A percentile compares a stretch with the other conserved stretches of the same genome.
phyloP scores from a whole-genome alignment of 2,797 vertebrate species.

The Sebastiscus tertius region DNA sequence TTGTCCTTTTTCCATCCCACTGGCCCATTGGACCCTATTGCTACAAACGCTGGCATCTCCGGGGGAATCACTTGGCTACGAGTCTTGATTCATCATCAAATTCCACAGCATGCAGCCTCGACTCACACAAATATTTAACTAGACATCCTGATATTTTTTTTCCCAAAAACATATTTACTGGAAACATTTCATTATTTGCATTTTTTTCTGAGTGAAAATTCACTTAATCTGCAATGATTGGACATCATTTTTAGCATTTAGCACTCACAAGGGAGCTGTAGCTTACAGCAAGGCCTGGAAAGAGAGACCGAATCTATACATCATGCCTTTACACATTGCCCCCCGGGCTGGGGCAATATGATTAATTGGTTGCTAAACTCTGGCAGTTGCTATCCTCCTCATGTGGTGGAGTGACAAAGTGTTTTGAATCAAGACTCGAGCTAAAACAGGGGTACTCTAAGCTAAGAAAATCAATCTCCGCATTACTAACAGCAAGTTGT shows the following conservation, averaged over 20 bases:
- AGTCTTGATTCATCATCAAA: slow-evolving; percentile 44
- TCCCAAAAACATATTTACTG: background rate
- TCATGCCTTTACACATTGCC: background rate
- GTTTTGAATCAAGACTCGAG: slow-evolving; percentile 27
- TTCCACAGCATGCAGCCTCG: slow-evolving; percentile 16
- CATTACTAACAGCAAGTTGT: slow-evolving; percentile 52
- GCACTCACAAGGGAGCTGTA: background rate
- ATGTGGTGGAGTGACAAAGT: slow-evolving; percentile 25
- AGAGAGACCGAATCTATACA: background rate
- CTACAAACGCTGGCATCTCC: slow-evolving; percentile 7
- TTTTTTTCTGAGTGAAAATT: background rate
- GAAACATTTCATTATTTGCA: slow-evolving; percentile 15
- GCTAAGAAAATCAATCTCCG: slow-evolving; percentile 50
- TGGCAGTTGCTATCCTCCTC: slow-evolving; percentile 1
- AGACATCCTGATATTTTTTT: slow-evolving; percentile 13
- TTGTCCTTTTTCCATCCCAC: slow-evolving; percentile 21
- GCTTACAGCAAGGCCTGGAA: background rate
- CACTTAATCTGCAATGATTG: background rate
- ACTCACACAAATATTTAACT: slow-evolving; percentile 19
- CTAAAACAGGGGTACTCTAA: slow-evolving; percentile 38
- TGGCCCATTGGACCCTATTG: slow-evolving; percentile 3
- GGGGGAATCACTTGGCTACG: slow-evolving; percentile 20
- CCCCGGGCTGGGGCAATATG: background rate
- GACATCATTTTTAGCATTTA: background rate
- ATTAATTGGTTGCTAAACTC: slow-evolving; percentile 43